A percentile compares a stretch with the other conserved stretches of the same genome.
Conservation (phyloP, 2,888 invertebrate genomes). For the Apotomis betuletana region DNA sequence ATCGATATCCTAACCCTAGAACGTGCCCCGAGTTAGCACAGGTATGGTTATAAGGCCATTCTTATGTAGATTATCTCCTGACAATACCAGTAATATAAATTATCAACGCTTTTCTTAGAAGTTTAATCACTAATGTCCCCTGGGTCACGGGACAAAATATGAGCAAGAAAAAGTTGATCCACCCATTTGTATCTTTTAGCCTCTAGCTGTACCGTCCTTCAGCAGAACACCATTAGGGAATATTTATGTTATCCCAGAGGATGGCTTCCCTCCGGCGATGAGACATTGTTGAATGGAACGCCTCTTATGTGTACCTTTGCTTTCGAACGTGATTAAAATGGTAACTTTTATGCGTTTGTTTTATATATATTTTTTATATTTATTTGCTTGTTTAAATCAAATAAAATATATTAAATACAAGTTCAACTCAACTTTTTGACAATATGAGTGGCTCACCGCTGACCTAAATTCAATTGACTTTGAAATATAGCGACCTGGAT, state of each 20-base stretch:
- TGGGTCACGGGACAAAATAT: too few species aligned
- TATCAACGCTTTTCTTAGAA: too few species aligned
- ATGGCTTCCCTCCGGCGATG: slow-evolving; percentile 10
- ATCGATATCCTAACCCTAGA: too few species aligned
- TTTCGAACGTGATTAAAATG: slow-evolving; percentile 21
- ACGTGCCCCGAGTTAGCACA: too few species aligned
- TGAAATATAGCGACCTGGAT: too few species aligned
- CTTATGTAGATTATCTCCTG: too few species aligned
- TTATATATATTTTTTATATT: neutral
- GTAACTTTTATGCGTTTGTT: neutral
- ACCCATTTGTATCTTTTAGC: neutral
- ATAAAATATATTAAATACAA: neutral
- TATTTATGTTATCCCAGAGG: neutral
- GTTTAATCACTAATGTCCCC: too few species aligned
- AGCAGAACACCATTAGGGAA: slow-evolving; percentile 13
- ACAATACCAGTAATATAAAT: too few species aligned
- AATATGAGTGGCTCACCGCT: too few species aligned
- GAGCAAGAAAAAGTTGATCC: too few species aligned
- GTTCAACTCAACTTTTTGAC: neutral
- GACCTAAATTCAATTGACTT: too few species aligned
- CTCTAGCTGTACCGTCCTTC: neutral
- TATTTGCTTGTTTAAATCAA: neutral
- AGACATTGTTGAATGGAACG: slow-evolving; percentile 19
- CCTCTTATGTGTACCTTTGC: slow-evolving; percentile 9
- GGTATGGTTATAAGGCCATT: too few species aligned